phyloP scores from a whole-genome alignment of 2,888 invertebrate genomes.

The Pherbina coryleti region DNA sequence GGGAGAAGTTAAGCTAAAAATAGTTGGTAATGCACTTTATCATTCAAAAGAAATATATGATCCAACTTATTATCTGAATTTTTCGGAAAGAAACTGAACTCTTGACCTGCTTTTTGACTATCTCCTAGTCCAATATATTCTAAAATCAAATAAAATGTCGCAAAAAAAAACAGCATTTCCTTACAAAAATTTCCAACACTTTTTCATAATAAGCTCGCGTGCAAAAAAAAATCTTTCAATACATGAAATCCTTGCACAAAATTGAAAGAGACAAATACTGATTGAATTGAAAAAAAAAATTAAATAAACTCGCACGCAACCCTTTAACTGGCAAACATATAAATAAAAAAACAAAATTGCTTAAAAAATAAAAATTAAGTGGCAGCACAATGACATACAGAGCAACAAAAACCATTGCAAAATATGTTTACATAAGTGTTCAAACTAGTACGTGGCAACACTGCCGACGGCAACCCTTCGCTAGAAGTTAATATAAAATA shows the following conservation, averaged over 20 bases:
- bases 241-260: not conserved
- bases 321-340: slow-evolving; percentile 1
- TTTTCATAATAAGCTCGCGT: not conserved
- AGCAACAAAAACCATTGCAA: slow-evolving; percentile 22
- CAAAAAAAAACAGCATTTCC: not conserved
- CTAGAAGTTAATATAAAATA: slow-evolving; percentile 46
- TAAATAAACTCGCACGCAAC: slow-evolving; percentile 20
- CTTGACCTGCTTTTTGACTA: too few relatives aligned
- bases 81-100: too few relatives aligned
- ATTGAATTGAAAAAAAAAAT: not conserved
- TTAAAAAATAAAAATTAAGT: slow-evolving; percentile 18
- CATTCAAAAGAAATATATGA: not conserved
- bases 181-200: not conserved
- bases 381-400: slow-evolving; percentile 41
- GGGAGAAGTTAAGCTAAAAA: too few relatives aligned
- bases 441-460: not conserved
- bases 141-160: not conserved
- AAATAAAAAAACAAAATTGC: not conserved
- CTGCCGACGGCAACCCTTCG: slow-evolving; percentile 49
- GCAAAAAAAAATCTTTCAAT: not conserved
- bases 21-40: not conserved
- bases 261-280: not conserved
- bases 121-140: too few relatives aligned
- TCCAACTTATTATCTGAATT: too few relatives aligned
- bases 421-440: not conserved